Conservation (phyloP, 2,797 vertebrate genomes). For the Halcyon leucocephala region DNA sequence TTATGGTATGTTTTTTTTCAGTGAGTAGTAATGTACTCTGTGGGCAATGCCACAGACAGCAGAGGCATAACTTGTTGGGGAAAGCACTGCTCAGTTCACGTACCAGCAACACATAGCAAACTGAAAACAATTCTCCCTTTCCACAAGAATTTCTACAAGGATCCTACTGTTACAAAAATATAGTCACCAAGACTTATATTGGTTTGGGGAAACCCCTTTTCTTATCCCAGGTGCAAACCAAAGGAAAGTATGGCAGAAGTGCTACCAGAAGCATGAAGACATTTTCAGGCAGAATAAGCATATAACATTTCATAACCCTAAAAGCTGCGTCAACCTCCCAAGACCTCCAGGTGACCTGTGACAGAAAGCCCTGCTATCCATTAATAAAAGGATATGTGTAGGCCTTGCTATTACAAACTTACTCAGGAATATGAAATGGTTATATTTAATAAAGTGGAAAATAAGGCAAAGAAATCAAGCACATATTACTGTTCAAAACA, state of each 20-base stretch:
- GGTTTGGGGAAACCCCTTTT: neutral
- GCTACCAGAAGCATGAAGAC: neutral
- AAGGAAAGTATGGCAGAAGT: slow-evolving; percentile 2
- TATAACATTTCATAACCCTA: slow-evolving; percentile 38
- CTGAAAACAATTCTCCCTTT: neutral
- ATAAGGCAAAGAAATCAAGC: slow-evolving; percentile 49
- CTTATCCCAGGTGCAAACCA: neutral
- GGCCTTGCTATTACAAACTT: neutral
- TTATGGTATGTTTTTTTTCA: neutral
- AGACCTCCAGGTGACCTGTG: neutral
- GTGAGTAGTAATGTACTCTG: neutral
- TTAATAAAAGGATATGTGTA: neutral
- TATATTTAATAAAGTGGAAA: slow-evolving; percentile 12
- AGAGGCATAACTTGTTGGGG: neutral
- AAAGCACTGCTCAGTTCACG: neutral
- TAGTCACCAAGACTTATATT: neutral
- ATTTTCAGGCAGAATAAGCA: slow-evolving; percentile 7
- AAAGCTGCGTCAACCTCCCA: neutral
- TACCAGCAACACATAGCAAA: neutral
- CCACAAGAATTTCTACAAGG: neutral
- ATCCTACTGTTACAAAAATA: neutral
- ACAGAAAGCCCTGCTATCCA: neutral
- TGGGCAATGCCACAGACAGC: neutral
- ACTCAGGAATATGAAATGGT: slow-evolving; percentile 24
- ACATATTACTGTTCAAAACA: slow-evolving; percentile 19